Evolutionary conservation across 92 coral and sea anemone species (phyloP).

Genomic region (Phenganax subtilis): DNA sequence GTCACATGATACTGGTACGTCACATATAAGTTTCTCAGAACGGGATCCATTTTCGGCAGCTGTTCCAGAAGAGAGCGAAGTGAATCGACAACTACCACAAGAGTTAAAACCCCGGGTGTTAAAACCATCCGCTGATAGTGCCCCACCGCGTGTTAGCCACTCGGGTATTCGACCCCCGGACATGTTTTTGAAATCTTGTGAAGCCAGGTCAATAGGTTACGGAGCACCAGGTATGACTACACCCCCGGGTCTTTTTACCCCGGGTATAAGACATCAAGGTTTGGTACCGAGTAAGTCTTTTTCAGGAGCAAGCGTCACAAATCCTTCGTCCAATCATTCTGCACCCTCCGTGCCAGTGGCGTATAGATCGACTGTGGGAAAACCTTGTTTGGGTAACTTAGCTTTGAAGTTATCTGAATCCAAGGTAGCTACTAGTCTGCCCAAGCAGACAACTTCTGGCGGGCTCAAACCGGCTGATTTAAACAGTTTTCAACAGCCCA

Average conservation of each 20-base stretch:
- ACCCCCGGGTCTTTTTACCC: not conserved
- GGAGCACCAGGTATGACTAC: not conserved
- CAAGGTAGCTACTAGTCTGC: not conserved
- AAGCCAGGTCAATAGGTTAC: not conserved
- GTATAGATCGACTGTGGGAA: not conserved
- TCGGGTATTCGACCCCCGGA: not conserved
- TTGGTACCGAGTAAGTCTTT: too few species aligned
- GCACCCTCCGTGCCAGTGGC: not conserved
- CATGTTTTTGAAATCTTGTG: not conserved
- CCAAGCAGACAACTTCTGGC: not conserved
- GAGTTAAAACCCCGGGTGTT: not conserved
- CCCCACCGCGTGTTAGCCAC: not conserved
- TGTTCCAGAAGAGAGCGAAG: not conserved
- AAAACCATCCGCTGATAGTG: not conserved
- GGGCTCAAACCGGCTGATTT: not conserved
- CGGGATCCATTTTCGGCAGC: slow-evolving; percentile 26
- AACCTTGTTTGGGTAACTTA: not conserved
- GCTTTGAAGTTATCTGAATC: slow-evolving; percentile 5
- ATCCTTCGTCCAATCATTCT: not conserved
- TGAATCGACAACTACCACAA: not conserved
- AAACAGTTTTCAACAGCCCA: not conserved
- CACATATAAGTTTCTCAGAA: not conserved
- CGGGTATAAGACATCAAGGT: not conserved
- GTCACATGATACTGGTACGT: not conserved
- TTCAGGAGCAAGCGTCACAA: not conserved